Conservation (phyloP, 2,113 vertebrate species). For the Seriola dumerili region DNA sequence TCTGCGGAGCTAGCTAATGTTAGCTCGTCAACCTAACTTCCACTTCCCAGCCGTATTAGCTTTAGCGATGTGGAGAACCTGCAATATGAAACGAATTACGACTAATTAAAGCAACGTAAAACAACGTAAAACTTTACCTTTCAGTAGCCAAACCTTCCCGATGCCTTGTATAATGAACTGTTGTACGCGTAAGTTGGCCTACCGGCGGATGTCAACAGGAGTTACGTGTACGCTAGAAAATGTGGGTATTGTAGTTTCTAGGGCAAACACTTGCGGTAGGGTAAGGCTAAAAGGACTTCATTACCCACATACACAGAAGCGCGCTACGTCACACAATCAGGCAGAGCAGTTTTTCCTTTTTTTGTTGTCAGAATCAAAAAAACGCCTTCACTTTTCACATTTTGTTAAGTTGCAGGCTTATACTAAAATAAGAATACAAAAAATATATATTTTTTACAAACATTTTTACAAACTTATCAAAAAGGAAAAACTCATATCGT, state of each 20-base stretch:
- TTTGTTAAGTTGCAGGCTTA: too few relatives aligned
- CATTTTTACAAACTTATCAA: too few relatives aligned
- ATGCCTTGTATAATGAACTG: not conserved
- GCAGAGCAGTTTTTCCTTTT: too few relatives aligned
- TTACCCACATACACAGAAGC: constrained; percentile 23
- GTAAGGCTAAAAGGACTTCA: constrained; percentile 61
- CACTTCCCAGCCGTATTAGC: not conserved
- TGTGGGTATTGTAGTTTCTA: constrained; percentile 73
- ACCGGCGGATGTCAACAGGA: constrained; percentile 52
- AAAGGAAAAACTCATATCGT: too few relatives aligned
- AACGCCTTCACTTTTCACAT: too few relatives aligned
- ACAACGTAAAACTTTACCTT: not conserved
- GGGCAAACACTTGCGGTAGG: fast-evolving
- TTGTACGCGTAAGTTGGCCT: not conserved
- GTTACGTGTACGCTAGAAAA: not conserved
- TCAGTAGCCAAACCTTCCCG: not conserved
- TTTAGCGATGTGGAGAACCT: not conserved
- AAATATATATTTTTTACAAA: too few relatives aligned
- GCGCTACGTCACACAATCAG: not conserved
- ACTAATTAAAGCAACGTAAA: fast-evolving
- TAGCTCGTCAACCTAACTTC: constrained; percentile 8
- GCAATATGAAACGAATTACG: fast-evolving
- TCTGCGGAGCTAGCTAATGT: constrained; percentile 33
- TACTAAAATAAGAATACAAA: too few relatives aligned
- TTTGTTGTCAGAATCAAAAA: too few relatives aligned